Base-by-base conservation (phyloP, 2,113 vertebrate species). In the Acrocephalus arundinaceus region DNA sequence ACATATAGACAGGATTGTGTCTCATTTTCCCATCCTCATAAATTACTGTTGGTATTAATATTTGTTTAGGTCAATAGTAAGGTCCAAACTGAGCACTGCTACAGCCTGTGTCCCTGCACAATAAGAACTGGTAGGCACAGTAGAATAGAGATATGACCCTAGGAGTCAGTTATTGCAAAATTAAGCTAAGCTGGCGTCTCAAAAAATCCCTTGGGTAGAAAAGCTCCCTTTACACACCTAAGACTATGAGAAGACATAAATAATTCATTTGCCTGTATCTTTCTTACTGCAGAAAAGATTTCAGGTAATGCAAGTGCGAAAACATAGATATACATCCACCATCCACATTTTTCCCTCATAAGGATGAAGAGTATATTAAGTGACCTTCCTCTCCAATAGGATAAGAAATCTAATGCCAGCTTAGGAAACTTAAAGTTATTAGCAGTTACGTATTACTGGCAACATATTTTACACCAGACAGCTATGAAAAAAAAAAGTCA, bases 401-500 rank as follows among this genome's bases (percentile, higher is more conserved):
- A 96, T 82, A 93, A 87, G 83, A 94, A 93, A 89, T 82, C 89
- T 73, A 96, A 77, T 93, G 89, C 89, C 94, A 67, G 87, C 39
- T 96, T 95, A 86, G 90, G 92, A 94, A 96, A 96, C 91, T 94
- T 97, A 92, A 92, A 89, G 96, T 97, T 97, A 97, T 98, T 98
- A 98, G 97, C 96, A 85, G 73, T 97, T 98, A 97, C 94, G 94
- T 97, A 97, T 98, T 98, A 97, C 97, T 93, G 93, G 97, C 91
- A 97, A 97, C 96, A 88, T 98, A 97, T 97, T 98, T 98, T 97
- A 97, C 90, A 97, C 87, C 85, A 93, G 87, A 97, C 96, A 97
- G 92, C 96, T 93, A 95, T 95, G 96, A 96, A 96, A 97, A 72
- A 72, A 71, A 95, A 97, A 97, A 92, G 96, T 95, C 63, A 97